Evolutionary conservation across 2,113 vertebrate species (phyloP), one percentile per base, ranked within the genome.

Genomic region (Poeciliopsis retropinna): DNA sequence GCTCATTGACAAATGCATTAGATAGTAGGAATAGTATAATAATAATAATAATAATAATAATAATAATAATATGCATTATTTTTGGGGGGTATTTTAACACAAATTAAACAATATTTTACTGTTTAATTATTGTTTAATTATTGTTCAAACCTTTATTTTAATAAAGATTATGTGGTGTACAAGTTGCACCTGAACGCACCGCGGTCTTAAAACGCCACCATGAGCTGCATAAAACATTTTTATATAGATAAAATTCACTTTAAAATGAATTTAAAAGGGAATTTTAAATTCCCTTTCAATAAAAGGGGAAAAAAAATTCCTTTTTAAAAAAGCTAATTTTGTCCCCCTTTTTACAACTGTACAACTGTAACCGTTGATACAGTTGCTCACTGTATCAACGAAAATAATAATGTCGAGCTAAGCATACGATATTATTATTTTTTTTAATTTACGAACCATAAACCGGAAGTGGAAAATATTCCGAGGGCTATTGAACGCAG

Each of bases 401-500:
- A 22, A 3, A 54, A 54, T 15, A 47, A 47, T 17, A 17, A 15
- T 15, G 44, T 47, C 0, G 14, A 47, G 15, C 44, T 5, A 19
- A 47, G 3, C 13, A 44, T 44, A 4, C 17, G 15, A 44, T 7
- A 2, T 12, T 68, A 3, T 39, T 39, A 12, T 17, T 22, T 10
- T 1, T 29, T 64, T 39, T 57, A 0, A 1, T 44, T 27, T 41
- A 17, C 4, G 7, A 57, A 44, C 25, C 8, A 1, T 32, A 13
- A 61, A 75, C 14, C 72, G 73, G 81, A 82, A 84, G 75, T 83
- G 14, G 0, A 60, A 0, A 1, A 27, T 67, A 75, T 80, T 83
- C 15, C 89, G 84, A 90, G 82, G 61, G 28, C 0, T 2, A 0
- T 0, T 79, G 75, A 92, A 92, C 1, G 73, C 28, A 0, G 0